phyloP scores from a whole-genome alignment of 2,888 invertebrate species.

The Agrochola litura region DNA sequence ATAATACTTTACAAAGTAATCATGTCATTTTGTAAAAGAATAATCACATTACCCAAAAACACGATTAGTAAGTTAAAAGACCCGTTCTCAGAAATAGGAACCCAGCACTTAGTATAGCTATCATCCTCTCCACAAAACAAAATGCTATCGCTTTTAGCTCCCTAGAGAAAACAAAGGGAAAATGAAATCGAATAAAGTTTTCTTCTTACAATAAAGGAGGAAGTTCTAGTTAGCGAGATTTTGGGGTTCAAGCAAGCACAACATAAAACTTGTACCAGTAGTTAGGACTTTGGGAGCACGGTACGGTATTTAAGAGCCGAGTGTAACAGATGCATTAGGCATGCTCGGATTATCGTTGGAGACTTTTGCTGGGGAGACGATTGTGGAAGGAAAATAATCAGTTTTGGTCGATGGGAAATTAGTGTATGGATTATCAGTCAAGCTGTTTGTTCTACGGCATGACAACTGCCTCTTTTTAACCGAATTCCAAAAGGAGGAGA shows the following conservation, averaged over 20 bases:
- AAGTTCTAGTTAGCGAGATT: slow-evolving; percentile 49
- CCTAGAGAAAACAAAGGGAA: slow-evolving; percentile 35
- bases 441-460: not conserved
- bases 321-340: slow-evolving; percentile 47
- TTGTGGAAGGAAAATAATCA: not conserved
- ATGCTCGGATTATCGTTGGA: slow-evolving; percentile 6
- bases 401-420: not conserved
- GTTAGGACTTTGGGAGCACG: slow-evolving; percentile 43
- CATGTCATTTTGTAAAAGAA: not conserved
- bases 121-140: slow-evolving; percentile 22
- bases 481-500: too few relatives aligned
- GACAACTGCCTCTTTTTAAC: not conserved
- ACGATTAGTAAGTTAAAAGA: slow-evolving; percentile 14
- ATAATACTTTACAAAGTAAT: too few relatives aligned
- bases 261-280: slow-evolving; percentile 52
- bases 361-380: not conserved
- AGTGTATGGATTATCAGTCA: not conserved
- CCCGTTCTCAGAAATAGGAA: slow-evolving; percentile 21
- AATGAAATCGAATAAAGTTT: slow-evolving; percentile 58
- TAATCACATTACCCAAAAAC: not conserved
- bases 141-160: slow-evolving; percentile 36
- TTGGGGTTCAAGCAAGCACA: slow-evolving; percentile 46
- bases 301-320: slow-evolving; percentile 44
- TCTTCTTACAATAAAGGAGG: slow-evolving; percentile 24
- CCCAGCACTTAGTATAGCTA: slow-evolving; percentile 19